These are phyloP conservation scores for Erebia ligea DNA, from an alignment of 2,888 invertebrate species.

Conservation along the genomic window DNA sequence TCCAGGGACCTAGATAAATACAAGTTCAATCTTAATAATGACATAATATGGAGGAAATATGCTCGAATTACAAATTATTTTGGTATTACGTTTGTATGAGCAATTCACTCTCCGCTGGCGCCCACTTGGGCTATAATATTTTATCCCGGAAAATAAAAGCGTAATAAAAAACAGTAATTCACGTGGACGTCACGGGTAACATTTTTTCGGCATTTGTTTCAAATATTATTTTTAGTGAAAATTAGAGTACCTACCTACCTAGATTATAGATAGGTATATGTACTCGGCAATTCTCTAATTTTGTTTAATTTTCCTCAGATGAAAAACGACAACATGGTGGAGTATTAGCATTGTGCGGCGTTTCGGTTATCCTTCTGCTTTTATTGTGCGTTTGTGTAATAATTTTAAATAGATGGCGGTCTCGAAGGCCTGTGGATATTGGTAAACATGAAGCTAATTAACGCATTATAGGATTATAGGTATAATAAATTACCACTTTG, in stretches of 20 bases:
- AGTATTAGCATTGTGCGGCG: constrained; percentile 83
- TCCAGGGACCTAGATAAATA: too few relatives aligned
- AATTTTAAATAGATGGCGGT: constrained; percentile 50
- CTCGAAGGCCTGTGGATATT: constrained; percentile 53
- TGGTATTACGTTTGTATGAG: too few relatives aligned
- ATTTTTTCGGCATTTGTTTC: too few relatives aligned
- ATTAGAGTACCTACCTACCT: not conserved
- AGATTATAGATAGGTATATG: not conserved
- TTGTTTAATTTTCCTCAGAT: constrained; percentile 51
- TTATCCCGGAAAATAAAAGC: too few relatives aligned
- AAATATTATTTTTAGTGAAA: too few relatives aligned
- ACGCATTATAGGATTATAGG: not conserved
- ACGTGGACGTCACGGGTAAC: too few relatives aligned
- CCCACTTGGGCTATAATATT: too few relatives aligned
- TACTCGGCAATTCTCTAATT: not conserved
- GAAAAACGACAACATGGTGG: constrained; percentile 82
- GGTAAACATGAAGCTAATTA: constrained; percentile 43
- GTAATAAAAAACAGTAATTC: too few relatives aligned
- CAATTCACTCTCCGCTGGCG: too few relatives aligned
- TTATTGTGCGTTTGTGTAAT: constrained; percentile 42
- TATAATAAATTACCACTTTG: not conserved
- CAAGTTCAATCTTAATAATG: too few relatives aligned
- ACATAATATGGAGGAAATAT: too few relatives aligned
- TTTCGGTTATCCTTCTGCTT: constrained; percentile 77
- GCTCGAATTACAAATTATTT: too few relatives aligned